These are phyloP conservation scores for Rugalucina vietnamica DNA, from an alignment of 2,888 invertebrate genomes.

Conservation along the genomic window DNA sequence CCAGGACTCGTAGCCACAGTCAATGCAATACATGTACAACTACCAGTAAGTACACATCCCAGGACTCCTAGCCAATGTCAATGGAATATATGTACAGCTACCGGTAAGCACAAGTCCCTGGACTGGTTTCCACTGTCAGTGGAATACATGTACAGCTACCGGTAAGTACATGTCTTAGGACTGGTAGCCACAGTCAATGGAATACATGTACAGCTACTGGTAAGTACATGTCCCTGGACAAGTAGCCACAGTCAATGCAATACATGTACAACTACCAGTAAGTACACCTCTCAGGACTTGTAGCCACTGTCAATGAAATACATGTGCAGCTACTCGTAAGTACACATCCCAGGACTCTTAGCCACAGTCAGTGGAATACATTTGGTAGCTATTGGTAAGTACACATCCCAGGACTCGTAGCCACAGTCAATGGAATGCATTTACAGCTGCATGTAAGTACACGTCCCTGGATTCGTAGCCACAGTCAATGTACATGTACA, in stretches of 20 bases:
- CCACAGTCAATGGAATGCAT: background rate
- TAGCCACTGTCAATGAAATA: no score
- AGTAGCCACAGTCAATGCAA: slow-evolving; percentile 4
- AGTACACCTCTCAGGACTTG: no score
- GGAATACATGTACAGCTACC: background rate
- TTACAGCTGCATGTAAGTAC: background rate
- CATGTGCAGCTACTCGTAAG: no score
- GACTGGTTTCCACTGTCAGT: background rate
- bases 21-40: background rate
- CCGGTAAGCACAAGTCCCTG: background rate
- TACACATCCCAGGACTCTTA: no score
- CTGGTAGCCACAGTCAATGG: background rate
- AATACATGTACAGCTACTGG: background rate
- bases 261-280: background rate
- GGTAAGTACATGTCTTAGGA: background rate
- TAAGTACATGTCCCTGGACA: no score
- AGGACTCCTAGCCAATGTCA: background rate
- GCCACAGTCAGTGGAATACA: no score
- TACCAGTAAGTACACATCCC: slow-evolving; percentile 7
- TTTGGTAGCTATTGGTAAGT: no score
- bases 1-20: background rate
- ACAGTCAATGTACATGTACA: background rate
- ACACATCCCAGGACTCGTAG: no score
- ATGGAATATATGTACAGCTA: background rate
- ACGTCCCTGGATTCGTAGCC: background rate